Conservation (phyloP, 2,888 invertebrate genomes). For the Hyppa rectilinea region DNA sequence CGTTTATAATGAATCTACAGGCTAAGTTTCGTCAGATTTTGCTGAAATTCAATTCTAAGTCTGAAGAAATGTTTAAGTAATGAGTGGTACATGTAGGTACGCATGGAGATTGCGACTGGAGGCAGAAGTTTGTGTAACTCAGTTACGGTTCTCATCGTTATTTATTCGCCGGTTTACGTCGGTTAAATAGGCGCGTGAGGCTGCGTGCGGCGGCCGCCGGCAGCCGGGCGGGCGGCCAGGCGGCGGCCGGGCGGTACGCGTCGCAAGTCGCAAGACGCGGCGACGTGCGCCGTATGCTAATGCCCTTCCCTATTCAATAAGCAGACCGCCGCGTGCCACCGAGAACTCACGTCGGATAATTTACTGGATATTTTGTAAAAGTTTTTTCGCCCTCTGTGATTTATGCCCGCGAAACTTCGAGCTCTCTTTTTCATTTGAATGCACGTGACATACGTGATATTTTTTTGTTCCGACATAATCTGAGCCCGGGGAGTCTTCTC, state of each 20-base stretch:
- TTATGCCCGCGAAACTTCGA: slow-evolving; percentile 90
- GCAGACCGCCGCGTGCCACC: slow-evolving; percentile 89
- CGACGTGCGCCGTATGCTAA: slow-evolving; percentile 90
- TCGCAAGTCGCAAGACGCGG: slow-evolving; percentile 81
- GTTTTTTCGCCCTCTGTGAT: slow-evolving; percentile 90
- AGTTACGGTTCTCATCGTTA: slow-evolving; percentile 56
- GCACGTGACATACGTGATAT: slow-evolving; percentile 90
- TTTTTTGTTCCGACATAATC: slow-evolving; percentile 89
- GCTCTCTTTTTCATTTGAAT: slow-evolving; percentile 91
- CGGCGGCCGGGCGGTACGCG: slow-evolving; percentile 65
- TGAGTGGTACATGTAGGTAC: slow-evolving; percentile 37
- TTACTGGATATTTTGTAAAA: slow-evolving; percentile 91
- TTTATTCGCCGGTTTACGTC: slow-evolving; percentile 56
- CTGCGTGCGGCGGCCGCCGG: slow-evolving; percentile 53
- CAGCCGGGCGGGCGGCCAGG: slow-evolving; percentile 56
- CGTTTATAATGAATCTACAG: slow-evolving; percentile 60
- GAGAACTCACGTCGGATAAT: slow-evolving; percentile 91
- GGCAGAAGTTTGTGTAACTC: slow-evolving; percentile 50
- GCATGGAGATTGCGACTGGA: slow-evolving; percentile 43
- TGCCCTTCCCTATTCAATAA: slow-evolving; percentile 89
- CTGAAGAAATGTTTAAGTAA: slow-evolving; percentile 48
- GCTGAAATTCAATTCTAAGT: slow-evolving; percentile 36
- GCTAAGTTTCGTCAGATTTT: slow-evolving; percentile 45
- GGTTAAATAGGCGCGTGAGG: slow-evolving; percentile 59
- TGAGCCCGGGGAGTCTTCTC: slow-evolving; percentile 81